Percentiles rank a stretch among this genome's conserved stretches.
Conservation (phyloP, 2,888 invertebrate species). For the Dryomyza anilis region DNA sequence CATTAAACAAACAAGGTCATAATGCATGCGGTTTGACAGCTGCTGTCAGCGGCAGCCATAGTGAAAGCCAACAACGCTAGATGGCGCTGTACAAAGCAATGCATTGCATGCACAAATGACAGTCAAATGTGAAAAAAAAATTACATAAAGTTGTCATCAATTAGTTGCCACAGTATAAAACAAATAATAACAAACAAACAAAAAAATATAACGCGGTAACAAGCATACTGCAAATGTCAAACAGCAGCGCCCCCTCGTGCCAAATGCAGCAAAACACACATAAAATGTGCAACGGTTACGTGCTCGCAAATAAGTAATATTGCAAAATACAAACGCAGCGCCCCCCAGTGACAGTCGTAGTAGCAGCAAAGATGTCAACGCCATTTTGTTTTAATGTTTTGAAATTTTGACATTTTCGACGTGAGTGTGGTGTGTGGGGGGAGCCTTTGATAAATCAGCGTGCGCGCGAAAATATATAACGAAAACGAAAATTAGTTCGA, state of each 20-base stretch:
- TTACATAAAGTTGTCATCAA: not conserved
- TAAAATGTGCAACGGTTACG: not conserved
- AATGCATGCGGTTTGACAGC: conserved; percentile 14
- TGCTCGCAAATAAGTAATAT: not conserved
- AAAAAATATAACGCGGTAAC: too few species aligned
- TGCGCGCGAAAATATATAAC: too few species aligned
- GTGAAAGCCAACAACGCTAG: not conserved
- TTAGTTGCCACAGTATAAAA: not conserved
- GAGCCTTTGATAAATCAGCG: too few species aligned
- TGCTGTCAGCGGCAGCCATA: conserved; percentile 19
- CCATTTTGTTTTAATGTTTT: too few species aligned
- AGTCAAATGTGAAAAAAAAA: not conserved
- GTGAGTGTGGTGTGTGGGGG: too few species aligned
- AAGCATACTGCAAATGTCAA: not conserved
- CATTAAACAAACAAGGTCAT: conserved; percentile 11
- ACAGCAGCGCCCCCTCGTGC: conserved; percentile 3
- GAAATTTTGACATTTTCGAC: too few species aligned
- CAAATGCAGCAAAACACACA: not conserved
- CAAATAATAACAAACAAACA: too few species aligned
- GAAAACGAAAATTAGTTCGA: not conserved
- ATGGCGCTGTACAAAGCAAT: conserved; percentile 8
- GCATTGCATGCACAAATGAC: conserved; percentile 1
- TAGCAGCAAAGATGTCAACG: too few species aligned
- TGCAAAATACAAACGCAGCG: not conserved
- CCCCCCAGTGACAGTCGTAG: conserved; percentile 1